Conservation (phyloP, 2,797 vertebrate genomes). For the Threskiornis aethiopicus region DNA sequence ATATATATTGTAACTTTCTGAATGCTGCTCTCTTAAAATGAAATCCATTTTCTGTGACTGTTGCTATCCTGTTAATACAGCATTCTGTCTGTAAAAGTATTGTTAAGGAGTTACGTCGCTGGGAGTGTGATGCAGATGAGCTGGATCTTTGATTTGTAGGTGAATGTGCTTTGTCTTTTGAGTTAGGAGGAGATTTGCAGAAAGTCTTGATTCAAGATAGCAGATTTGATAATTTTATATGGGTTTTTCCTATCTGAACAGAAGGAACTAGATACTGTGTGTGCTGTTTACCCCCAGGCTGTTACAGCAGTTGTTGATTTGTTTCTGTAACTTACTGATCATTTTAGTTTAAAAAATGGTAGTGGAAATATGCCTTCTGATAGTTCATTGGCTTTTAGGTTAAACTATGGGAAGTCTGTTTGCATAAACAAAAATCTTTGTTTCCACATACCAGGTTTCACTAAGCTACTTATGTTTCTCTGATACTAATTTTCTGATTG, state of each 20-base stretch:
- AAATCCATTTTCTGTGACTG: background rate
- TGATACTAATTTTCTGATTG: background rate
- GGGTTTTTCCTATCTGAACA: background rate
- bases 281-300: background rate
- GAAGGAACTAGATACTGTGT: background rate
- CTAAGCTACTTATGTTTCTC: background rate
- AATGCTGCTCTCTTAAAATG: background rate
- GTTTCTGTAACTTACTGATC: background rate
- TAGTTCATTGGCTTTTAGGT: background rate
- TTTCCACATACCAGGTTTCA: background rate
- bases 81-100: background rate
- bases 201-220: background rate
- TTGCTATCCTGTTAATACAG: background rate
- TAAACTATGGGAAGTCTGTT: background rate
- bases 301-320: background rate
- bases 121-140: background rate
- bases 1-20: background rate
- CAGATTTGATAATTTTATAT: background rate
- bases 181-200: background rate
- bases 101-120: background rate
- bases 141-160: background rate
- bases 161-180: background rate
- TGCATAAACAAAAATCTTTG: background rate
- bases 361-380: background rate
- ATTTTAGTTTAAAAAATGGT: background rate